Evolutionary conservation across 2,797 vertebrate species (phyloP).

Genomic region (Potorous gilbertii): DNA sequence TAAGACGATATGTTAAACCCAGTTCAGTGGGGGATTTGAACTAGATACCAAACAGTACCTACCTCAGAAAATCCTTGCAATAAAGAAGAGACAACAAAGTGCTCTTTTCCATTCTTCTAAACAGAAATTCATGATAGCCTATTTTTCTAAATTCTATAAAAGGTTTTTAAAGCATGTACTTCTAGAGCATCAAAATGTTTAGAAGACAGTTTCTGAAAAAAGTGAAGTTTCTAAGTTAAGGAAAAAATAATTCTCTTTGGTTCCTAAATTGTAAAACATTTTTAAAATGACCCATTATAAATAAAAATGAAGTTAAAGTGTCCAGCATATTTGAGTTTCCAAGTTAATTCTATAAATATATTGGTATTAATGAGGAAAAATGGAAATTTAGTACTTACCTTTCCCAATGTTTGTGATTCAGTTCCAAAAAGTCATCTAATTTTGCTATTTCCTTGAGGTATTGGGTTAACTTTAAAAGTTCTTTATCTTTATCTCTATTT

Average conservation of each 20-base stretch:
- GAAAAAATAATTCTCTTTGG: neutral
- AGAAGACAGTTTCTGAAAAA: slow-evolving; percentile 31
- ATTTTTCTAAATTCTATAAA: neutral
- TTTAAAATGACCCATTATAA: slow-evolving; percentile 39
- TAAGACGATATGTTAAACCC: neutral
- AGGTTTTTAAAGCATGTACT: neutral
- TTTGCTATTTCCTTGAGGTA: slow-evolving; percentile 99
- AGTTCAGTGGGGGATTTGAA: slow-evolving; percentile 29
- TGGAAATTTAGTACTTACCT: slow-evolving; percentile 86
- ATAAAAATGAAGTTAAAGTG: slow-evolving; percentile 38
- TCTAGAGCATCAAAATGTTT: slow-evolving; percentile 33
- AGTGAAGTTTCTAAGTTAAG: neutral
- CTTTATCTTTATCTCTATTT: slow-evolving; percentile 98
- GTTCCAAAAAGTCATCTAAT: slow-evolving; percentile 95
- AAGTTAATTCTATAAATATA: neutral
- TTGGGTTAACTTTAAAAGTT: slow-evolving; percentile 96
- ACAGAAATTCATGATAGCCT: neutral
- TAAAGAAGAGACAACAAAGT: neutral
- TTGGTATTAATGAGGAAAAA: neutral
- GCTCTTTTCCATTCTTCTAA: neutral
- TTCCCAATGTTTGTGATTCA: slow-evolving; percentile 99
- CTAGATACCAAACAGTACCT: neutral
- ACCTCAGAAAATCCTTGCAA: neutral
- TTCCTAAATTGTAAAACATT: slow-evolving; percentile 37
- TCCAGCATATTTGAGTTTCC: neutral